phyloP scores from a whole-genome alignment of 2,888 invertebrate genomes.

The Tricholauxania praeusta region DNA sequence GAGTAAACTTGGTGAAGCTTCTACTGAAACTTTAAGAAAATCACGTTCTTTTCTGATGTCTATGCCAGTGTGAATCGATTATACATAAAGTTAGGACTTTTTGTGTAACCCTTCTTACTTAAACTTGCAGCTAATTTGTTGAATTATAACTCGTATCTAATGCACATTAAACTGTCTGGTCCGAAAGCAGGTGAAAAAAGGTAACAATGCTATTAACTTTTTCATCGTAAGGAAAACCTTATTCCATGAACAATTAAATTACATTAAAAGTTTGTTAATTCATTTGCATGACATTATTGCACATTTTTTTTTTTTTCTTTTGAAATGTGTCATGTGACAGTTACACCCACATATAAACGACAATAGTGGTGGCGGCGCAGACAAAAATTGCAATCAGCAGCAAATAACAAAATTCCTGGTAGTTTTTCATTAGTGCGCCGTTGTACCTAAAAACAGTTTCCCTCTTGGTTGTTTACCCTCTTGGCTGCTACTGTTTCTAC shows the following conservation, averaged over 20 bases:
- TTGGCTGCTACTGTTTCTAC: background rate
- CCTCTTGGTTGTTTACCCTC: background rate
- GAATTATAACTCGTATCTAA: slow-evolving; percentile 2
- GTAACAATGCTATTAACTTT: background rate
- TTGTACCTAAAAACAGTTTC: background rate
- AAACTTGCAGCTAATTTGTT: background rate
- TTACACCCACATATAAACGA: background rate
- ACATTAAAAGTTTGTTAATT: background rate
- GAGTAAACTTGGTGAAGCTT: no score
- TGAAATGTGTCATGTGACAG: slow-evolving; percentile 12
- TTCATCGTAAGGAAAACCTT: background rate
- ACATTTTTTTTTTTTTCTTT: background rate
- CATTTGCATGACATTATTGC: background rate
- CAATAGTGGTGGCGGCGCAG: background rate
- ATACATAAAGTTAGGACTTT: no score
- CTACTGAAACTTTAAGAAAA: no score
- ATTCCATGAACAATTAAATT: background rate
- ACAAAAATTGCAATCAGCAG: slow-evolving; percentile 4
- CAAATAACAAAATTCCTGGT: background rate
- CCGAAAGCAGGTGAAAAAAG: background rate
- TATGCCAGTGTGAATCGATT: no score
- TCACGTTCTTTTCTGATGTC: no score
- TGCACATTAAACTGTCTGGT: slow-evolving; percentile 10
- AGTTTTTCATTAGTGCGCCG: background rate
- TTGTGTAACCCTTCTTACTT: no score